Evolutionary conservation across 2,797 vertebrate species (phyloP).

Genomic region (Myotis pilosus): DNA sequence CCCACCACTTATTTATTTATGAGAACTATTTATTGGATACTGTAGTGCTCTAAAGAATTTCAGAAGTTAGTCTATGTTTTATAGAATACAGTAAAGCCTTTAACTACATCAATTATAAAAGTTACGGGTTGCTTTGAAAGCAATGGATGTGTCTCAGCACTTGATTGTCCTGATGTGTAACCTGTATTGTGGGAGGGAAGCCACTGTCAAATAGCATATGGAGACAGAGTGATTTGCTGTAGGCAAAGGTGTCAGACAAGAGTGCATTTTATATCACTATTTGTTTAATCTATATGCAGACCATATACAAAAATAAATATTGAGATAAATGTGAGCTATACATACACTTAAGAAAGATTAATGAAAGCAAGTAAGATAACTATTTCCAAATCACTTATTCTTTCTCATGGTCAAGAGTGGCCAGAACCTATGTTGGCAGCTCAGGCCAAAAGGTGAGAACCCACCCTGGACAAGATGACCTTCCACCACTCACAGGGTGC

Average conservation of each 20-base stretch:
- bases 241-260: not conserved
- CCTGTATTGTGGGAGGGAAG: not conserved
- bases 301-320: not conserved
- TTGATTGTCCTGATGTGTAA: not conserved
- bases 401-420: not conserved
- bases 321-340: not conserved
- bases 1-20: not conserved
- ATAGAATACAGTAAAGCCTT: not conserved
- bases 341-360: not conserved
- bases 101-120: not conserved
- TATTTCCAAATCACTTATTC: not conserved
- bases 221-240: not conserved
- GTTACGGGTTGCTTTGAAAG: not conserved
- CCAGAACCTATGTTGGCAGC: not conserved
- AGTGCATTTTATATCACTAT: not conserved
- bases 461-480: not conserved
- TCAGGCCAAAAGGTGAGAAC: not conserved
- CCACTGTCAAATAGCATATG: not conserved
- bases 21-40: not conserved
- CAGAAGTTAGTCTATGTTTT: not conserved
- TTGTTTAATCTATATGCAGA: not conserved
- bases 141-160: not conserved
- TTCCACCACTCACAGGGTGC: not conserved
- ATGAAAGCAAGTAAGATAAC: not conserved
- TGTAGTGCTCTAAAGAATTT: not conserved